A percentile compares a stretch with the other conserved stretches of the same genome.
Evolutionary conservation across 2,797 vertebrate species (phyloP).

Genomic region (Leptoclinus maculatus): DNA sequence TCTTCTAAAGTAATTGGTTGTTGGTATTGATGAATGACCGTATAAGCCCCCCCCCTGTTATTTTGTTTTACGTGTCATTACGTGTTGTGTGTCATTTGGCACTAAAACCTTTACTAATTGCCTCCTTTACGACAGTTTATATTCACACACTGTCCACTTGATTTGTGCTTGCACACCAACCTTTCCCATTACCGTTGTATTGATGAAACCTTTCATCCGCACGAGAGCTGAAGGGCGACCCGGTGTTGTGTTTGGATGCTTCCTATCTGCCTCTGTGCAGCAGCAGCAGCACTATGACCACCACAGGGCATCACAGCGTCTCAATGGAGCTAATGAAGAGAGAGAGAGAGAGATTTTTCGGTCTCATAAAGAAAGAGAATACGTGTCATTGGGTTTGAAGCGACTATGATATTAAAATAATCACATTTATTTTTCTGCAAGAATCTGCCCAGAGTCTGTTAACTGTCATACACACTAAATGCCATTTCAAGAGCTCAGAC

Average conservation of each 20-base stretch:
- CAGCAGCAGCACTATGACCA: constrained; percentile 32
- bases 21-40: neutral
- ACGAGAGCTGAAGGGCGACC: constrained; percentile 5
- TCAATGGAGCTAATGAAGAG: constrained; percentile 3
- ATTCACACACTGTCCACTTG: neutral
- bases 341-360: constrained; percentile 12
- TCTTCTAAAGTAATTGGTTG: neutral
- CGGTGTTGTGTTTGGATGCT: constrained; percentile 41
- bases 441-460: neutral
- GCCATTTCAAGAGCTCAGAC: neutral
- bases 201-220: constrained; percentile 23
- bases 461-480: neutral
- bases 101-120: neutral
- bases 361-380: constrained; percentile 4
- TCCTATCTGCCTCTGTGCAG: constrained; percentile 41
- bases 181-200: constrained; percentile 10
- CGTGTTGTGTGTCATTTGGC: neutral
- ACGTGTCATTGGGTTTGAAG: constrained; percentile 2
- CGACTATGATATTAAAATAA: neutral
- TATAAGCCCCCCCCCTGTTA: neutral
- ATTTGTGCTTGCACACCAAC: constrained; percentile 17
- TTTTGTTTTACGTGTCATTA: neutral
- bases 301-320: constrained; percentile 16
- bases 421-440: neutral
- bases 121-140: too few relatives aligned